phyloP scores from a whole-genome alignment of 2,888 invertebrate species.

The Rhopalosiphum nymphaeae region DNA sequence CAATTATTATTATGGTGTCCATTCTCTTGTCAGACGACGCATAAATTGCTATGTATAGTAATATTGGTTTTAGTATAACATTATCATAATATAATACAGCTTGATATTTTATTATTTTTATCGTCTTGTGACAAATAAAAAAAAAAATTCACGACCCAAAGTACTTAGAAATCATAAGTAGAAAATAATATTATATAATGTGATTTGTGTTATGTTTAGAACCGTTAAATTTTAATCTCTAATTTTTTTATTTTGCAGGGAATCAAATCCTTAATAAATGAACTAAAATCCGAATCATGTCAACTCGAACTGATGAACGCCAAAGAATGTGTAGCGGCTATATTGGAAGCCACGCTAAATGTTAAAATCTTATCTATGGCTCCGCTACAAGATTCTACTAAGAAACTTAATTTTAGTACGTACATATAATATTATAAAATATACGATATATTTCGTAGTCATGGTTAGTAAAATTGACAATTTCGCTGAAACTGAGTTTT shows the following conservation, averaged over 20 bases:
- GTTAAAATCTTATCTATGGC: not conserved
- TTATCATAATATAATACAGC: no score
- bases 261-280: slow-evolving; percentile 52
- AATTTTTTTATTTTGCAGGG: not conserved
- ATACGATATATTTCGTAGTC: not conserved
- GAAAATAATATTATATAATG: not conserved
- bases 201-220: not conserved
- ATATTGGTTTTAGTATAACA: no score
- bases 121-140: no score
- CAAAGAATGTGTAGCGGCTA: slow-evolving; percentile 9
- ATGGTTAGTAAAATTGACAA: not conserved
- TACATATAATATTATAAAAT: not conserved
- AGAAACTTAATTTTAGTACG: slow-evolving; percentile 9
- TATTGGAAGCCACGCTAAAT: slow-evolving; percentile 25
- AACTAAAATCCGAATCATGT: slow-evolving; percentile 23
- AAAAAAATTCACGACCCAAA: no score
- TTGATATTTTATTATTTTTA: no score
- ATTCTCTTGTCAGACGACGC: not conserved
- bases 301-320: slow-evolving; percentile 50
- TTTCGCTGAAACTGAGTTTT: not conserved
- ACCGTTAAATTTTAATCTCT: not conserved
- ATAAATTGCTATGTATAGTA: not conserved
- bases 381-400: not conserved
- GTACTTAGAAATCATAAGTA: no score
- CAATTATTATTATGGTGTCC: not conserved